These are phyloP conservation scores for Spinibarbus caldwelli DNA, from an alignment of 2,797 vertebrate genomes.

Conservation along the genomic window DNA sequence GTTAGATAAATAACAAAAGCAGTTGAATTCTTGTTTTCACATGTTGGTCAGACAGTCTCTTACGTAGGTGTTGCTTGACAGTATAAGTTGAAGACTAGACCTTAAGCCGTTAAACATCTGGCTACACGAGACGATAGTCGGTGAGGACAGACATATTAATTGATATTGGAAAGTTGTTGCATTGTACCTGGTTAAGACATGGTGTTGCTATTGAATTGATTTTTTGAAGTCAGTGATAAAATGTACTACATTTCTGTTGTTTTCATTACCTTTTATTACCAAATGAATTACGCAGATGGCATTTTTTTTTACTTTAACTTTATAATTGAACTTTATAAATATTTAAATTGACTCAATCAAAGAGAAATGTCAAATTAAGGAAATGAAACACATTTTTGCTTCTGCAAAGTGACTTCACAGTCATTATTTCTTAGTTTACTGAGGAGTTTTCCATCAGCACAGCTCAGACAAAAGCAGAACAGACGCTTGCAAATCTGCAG, in stretches of 20 bases:
- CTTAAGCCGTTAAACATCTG: neutral
- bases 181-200: neutral
- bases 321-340: neutral
- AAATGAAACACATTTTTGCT: conserved; percentile 28
- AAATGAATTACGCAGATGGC: neutral
- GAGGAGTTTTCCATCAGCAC: conserved; percentile 12
- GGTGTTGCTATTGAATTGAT: neutral
- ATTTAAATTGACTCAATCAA: neutral
- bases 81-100: neutral
- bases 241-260: neutral
- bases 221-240: neutral
- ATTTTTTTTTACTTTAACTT: neutral
- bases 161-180: neutral
- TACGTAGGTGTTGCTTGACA: neutral
- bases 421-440: neutral
- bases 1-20: neutral
- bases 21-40: neutral
- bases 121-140: neutral
- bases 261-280: neutral
- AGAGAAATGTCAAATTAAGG: neutral
- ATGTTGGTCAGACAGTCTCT: neutral
- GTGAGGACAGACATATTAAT: neutral
- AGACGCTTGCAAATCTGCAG: conserved; percentile 7
- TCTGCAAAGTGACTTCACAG: neutral
- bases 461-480: conserved; percentile 12